These are phyloP conservation scores for Paralvinella palmiformis DNA, from an alignment of 1,140 invertebrate species.

Conservation along the genomic window DNA sequence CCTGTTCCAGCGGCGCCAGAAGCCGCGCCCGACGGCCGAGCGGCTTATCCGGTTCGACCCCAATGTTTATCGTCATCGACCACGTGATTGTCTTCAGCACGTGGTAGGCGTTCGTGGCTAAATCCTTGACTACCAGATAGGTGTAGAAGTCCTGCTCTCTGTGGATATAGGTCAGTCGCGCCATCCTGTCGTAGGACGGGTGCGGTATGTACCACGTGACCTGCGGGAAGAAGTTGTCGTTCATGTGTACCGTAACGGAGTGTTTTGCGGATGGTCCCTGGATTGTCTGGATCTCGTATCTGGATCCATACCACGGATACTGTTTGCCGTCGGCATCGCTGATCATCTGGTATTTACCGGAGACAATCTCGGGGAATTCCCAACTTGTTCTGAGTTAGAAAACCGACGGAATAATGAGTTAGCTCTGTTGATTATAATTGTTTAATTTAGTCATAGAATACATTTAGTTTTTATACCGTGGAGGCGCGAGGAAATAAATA, in stretches of 20 bases:
- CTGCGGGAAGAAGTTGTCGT: conserved; percentile 51
- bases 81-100: conserved; percentile 40
- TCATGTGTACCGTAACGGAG: conserved; percentile 46
- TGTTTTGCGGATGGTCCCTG: conserved; percentile 42
- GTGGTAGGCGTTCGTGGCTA: conserved; percentile 39
- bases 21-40: conserved; percentile 40
- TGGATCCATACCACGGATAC: conserved; percentile 50
- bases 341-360: conserved; percentile 46
- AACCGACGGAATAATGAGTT: background rate
- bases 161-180: conserved; percentile 45
- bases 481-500: no score
- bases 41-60: conserved; percentile 37
- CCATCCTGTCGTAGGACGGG: conserved; percentile 34
- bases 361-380: conserved; percentile 49
- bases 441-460: no score
- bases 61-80: conserved; percentile 46
- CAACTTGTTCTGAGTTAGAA: conserved; percentile 41
- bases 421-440: background rate
- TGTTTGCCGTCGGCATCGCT: conserved; percentile 49
- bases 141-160: conserved; percentile 49
- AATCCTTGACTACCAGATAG: conserved; percentile 47
- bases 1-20: conserved; percentile 25
- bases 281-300: conserved; percentile 43
- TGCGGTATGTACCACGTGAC: conserved; percentile 50
- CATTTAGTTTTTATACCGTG: no score